Percentiles rank a stretch among this genome's conserved stretches.
phyloP scores from a whole-genome alignment of 2,888 invertebrate species.

The Tiphia femorata region DNA sequence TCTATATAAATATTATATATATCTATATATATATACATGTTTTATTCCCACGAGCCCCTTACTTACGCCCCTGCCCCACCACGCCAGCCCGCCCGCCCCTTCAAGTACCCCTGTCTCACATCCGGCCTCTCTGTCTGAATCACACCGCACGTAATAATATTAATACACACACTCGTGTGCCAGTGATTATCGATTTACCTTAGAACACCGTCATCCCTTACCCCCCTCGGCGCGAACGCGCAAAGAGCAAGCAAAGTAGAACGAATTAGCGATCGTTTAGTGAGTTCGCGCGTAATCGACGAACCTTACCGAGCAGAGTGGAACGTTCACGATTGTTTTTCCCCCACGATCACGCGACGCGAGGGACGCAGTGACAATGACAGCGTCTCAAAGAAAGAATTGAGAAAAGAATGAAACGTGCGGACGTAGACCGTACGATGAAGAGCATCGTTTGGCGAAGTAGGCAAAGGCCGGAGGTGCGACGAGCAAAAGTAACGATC shows the following conservation, averaged over 20 bases:
- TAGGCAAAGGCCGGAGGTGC: background rate
- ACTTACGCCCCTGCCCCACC: conserved; percentile 21
- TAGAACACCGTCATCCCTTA: background rate
- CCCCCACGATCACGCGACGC: too few relatives aligned
- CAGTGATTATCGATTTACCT: too few relatives aligned
- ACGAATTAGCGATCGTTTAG: background rate
- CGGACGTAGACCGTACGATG: too few relatives aligned
- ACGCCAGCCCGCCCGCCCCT: background rate
- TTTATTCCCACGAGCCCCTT: conserved; percentile 24
- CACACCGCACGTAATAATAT: conserved; percentile 7
- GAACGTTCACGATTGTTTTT: too few relatives aligned
- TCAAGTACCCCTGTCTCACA: too few relatives aligned
- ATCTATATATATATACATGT: too few relatives aligned
- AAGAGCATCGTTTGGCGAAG: too few relatives aligned
- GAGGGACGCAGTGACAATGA: conserved; percentile 53
- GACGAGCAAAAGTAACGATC: conserved; percentile 4
- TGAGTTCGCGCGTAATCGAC: conserved; percentile 39
- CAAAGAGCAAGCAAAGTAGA: background rate
- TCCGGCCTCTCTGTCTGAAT: too few relatives aligned
- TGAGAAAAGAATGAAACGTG: too few relatives aligned
- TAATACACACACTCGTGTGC: too few relatives aligned
- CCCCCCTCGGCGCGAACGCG: background rate
- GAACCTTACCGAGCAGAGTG: too few relatives aligned
- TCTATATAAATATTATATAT: conserved; percentile 13
- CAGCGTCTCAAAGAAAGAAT: too few relatives aligned